These are phyloP conservation scores for Trichechus manatus DNA, from an alignment of 2,113 vertebrate genomes.

Conservation along the genomic window DNA sequence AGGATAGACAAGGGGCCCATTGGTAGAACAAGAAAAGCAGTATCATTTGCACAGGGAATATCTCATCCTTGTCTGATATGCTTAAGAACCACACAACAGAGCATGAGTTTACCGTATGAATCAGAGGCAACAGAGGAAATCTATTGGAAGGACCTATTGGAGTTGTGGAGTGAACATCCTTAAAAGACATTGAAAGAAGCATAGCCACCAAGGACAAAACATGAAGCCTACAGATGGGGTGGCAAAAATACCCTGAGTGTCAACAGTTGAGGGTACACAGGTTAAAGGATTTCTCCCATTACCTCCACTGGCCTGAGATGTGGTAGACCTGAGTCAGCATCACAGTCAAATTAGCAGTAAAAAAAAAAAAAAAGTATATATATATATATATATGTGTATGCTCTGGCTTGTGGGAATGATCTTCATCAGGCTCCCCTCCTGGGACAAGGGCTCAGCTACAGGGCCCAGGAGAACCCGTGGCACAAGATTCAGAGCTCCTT, in stretches of 20 bases:
- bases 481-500: not conserved
- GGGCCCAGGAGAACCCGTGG: not conserved
- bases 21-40: not conserved
- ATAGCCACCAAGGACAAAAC: not conserved
- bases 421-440: not conserved
- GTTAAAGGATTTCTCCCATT: not conserved
- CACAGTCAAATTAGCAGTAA: not conserved
- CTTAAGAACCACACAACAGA: not conserved
- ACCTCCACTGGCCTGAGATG: not conserved
- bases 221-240: rapidly evolving
- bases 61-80: not conserved
- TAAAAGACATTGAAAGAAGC: not conserved
- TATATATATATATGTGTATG: no score
- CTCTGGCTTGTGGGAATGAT: not conserved
- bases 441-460: not conserved
- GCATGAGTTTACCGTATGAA: not conserved
- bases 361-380: no score
- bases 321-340: not conserved
- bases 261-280: not conserved
- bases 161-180: not conserved
- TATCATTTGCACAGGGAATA: not conserved
- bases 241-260: not conserved
- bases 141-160: not conserved
- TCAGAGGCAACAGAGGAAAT: not conserved
- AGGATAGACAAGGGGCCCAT: not conserved